Evolutionary conservation across 2,113 vertebrate genomes (phyloP).

Genomic region (Sander vitreus): DNA sequence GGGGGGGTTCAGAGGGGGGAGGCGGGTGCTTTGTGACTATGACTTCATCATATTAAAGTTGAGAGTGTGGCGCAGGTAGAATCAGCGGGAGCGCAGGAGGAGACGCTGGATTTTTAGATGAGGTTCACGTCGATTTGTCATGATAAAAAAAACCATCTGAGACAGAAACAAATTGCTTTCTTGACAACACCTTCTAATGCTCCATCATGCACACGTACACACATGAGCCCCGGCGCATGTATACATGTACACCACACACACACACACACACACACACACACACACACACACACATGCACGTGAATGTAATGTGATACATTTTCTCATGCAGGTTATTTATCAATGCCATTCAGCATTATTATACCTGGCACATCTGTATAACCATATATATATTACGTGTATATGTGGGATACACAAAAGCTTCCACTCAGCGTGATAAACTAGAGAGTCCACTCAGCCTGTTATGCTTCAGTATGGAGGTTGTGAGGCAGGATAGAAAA

Average conservation of each 20-base stretch:
- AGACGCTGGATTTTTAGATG: constrained; percentile 67
- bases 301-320: constrained; percentile 45
- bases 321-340: constrained; percentile 70
- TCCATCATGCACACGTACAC: constrained; percentile 70
- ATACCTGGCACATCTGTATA: constrained; percentile 63
- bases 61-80: constrained; percentile 52
- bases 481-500: neutral
- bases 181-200: constrained; percentile 83
- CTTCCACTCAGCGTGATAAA: constrained; percentile 41
- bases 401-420: constrained; percentile 35
- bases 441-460: constrained; percentile 33
- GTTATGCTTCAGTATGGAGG: constrained; percentile 31
- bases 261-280: constrained; percentile 46
- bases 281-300: constrained; percentile 34
- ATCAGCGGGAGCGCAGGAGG: constrained; percentile 40
- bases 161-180: constrained; percentile 83
- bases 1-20: neutral
- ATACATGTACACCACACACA: constrained; percentile 16
- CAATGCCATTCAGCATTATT: constrained; percentile 74
- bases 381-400: constrained; percentile 55
- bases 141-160: constrained; percentile 76
- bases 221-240: constrained; percentile 1
- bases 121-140: constrained; percentile 77
- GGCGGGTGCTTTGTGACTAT: constrained; percentile 27
- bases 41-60: constrained; percentile 79